Percentiles rank a stretch among this genome's conserved stretches.
Conservation (phyloP, 1,140 invertebrate genomes). For the Drosophila sechellia region DNA sequence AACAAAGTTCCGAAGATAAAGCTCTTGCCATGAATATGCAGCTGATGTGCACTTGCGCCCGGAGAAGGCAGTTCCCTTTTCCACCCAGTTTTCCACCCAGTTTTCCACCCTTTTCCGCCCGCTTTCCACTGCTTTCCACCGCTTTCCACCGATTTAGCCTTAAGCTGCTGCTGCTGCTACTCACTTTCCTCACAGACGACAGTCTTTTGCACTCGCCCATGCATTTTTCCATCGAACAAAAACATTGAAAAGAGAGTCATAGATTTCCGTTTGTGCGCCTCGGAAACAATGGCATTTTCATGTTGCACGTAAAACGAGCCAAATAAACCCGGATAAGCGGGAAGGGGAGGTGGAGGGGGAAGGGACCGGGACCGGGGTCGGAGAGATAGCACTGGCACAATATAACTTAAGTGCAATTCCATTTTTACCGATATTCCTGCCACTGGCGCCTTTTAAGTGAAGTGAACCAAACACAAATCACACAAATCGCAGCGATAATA, state of each 20-base stretch:
- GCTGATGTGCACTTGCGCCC: constrained; percentile 61
- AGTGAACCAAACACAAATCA: constrained; percentile 42
- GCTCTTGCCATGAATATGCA: constrained; percentile 67
- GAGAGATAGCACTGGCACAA: constrained; percentile 48
- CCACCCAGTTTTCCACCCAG: neutral
- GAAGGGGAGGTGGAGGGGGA: neutral
- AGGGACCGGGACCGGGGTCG: neutral
- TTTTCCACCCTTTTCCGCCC: neutral
- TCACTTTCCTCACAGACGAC: constrained; percentile 44
- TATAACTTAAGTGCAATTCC: constrained; percentile 76
- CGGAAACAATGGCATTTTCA: constrained; percentile 79
- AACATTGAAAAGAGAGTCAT: constrained; percentile 76
- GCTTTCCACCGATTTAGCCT: constrained; percentile 24
- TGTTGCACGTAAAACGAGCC: constrained; percentile 65
- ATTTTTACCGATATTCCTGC: constrained; percentile 65
- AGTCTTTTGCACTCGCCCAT: constrained; percentile 75
- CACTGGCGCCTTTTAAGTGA: constrained; percentile 71
- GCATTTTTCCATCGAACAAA: constrained; percentile 49
- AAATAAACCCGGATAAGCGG: constrained; percentile 37
- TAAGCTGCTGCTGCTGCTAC: constrained; percentile 38
- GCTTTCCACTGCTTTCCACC: neutral
- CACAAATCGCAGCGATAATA: constrained; percentile 41
- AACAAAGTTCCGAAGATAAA: constrained; percentile 59
- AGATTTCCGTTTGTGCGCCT: constrained; percentile 75
- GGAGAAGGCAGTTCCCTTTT: constrained; percentile 13